A percentile compares a stretch with the other conserved stretches of the same genome.
These are phyloP conservation scores for Caenorhabditis angaria DNA, from an alignment of 2,888 invertebrate genomes.

Conservation along the genomic window DNA sequence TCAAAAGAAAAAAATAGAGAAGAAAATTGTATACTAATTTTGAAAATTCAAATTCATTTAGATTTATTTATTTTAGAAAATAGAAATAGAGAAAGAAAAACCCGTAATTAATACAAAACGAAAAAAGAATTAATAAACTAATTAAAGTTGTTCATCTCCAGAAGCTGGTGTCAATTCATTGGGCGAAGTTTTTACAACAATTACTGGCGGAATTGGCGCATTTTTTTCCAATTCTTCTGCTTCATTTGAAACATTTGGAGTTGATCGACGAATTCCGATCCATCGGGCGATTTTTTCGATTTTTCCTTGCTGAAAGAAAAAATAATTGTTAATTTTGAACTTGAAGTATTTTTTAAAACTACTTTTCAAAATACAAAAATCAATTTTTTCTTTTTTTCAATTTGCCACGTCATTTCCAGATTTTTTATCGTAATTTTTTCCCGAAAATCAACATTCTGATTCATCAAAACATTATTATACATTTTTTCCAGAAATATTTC, in stretches of 20 bases:
- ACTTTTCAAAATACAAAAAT: background rate
- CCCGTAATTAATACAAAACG: background rate
- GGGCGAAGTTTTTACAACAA: conserved; percentile 56
- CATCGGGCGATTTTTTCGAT: conserved; percentile 54
- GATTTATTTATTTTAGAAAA: background rate
- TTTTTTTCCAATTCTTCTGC: background rate
- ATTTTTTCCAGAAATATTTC: too few relatives aligned
- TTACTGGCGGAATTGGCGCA: conserved; percentile 41
- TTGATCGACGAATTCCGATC: conserved; percentile 53
- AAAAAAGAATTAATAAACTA: background rate
- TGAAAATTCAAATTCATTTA: background rate
- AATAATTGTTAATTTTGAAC: background rate
- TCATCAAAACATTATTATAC: too few relatives aligned
- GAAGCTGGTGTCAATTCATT: conserved; percentile 59
- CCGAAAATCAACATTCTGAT: too few relatives aligned
- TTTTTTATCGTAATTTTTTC: too few relatives aligned
- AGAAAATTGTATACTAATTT: too few relatives aligned
- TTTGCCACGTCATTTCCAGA: too few relatives aligned
- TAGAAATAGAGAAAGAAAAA: background rate
- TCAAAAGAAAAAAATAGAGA: conserved; percentile 5
- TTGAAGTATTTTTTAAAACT: too few relatives aligned
- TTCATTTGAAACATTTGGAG: conserved; percentile 43
- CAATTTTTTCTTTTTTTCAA: background rate
- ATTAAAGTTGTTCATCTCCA: conserved; percentile 52
- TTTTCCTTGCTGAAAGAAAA: conserved; percentile 43